A percentile compares a stretch with the other conserved stretches of the same genome.
phyloP scores from a whole-genome alignment of 35 echinoderm and acorn worm genomes.

The Diadema setosum region DNA sequence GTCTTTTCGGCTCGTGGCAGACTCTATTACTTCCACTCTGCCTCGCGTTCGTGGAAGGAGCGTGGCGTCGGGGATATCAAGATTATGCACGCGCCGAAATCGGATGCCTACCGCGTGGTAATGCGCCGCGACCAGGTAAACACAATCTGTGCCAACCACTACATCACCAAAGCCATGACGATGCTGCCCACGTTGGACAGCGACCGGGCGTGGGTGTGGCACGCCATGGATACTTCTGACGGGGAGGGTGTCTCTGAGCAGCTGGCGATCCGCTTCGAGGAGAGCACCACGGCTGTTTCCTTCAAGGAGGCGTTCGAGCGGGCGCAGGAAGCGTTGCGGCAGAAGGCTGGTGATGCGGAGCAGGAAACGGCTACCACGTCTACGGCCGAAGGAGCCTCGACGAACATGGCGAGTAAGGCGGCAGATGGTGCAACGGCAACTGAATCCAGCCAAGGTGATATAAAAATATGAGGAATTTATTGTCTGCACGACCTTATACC shows the following conservation, averaged over 20 bases:
- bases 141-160: constrained; percentile 74
- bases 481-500: background rate
- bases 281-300: background rate
- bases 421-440: background rate
- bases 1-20: background rate
- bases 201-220: constrained; percentile 68
- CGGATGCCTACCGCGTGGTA: background rate
- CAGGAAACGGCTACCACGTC: background rate
- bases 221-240: constrained; percentile 67
- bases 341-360: background rate
- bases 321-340: constrained; percentile 33
- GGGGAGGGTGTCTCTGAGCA: constrained; percentile 24
- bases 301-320: constrained; percentile 54
- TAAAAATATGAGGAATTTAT: background rate
- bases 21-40: constrained; percentile 18
- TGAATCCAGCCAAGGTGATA: background rate
- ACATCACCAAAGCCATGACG: constrained; percentile 48
- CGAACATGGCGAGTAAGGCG: background rate
- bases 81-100: constrained; percentile 1
- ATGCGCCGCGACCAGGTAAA: constrained; percentile 42
- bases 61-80: constrained; percentile 28
- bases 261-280: constrained; percentile 62
- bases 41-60: constrained; percentile 9
- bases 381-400: background rate
- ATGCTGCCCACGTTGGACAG: constrained; percentile 13